A percentile compares a stretch with the other conserved stretches of the same genome.
Conservation (phyloP, 1,140 invertebrate species). For the Listronotus oregonensis region DNA sequence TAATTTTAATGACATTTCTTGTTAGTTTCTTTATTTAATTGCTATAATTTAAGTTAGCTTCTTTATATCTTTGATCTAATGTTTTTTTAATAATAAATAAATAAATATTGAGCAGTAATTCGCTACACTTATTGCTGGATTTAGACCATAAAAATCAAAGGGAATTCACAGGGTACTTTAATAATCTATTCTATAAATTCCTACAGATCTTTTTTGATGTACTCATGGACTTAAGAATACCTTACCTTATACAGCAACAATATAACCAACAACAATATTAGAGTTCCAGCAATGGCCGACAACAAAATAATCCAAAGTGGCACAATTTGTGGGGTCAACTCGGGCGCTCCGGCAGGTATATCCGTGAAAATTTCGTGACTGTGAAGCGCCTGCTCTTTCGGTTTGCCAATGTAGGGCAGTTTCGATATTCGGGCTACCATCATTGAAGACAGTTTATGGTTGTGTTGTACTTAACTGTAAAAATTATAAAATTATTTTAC, state of each 20-base stretch:
- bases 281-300: constrained; percentile 80
- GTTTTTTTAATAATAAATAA: no score
- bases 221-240: not conserved
- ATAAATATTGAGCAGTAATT: no score
- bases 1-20: no score
- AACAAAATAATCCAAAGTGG: constrained; percentile 88
- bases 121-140: no score
- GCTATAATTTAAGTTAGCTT: no score
- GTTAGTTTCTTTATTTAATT: no score
- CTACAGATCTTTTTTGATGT: no score
- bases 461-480: constrained; percentile 61
- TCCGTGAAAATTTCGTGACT: constrained; percentile 70
- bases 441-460: constrained; percentile 71
- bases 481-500: not conserved
- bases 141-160: no score
- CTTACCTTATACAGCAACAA: constrained; percentile 84
- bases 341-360: constrained; percentile 66
- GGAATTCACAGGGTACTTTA: no score
- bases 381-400: constrained; percentile 59
- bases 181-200: no score
- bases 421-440: constrained; percentile 72
- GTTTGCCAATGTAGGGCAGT: constrained; percentile 74
- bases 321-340: constrained; percentile 69
- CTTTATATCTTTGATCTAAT: no score
- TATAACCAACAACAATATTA: constrained; percentile 81